These are phyloP conservation scores for Pseudorasbora parva DNA, from an alignment of 2,113 vertebrate species.

Conservation along the genomic window DNA sequence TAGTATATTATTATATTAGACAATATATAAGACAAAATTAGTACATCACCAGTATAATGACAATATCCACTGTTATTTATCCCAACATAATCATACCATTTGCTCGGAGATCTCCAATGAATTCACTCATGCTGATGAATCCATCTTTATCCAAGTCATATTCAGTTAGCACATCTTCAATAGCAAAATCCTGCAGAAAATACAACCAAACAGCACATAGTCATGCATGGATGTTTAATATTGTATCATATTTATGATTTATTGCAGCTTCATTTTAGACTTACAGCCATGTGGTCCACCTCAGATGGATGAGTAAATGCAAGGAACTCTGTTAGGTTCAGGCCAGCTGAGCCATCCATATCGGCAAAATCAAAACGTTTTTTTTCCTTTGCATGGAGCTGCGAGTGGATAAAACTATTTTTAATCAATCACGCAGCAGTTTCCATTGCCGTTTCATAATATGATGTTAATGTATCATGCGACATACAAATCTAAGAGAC, in stretches of 20 bases:
- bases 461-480: background rate
- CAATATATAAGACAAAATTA: too few species aligned
- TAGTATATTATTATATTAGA: too few species aligned
- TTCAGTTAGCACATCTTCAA: slow-evolving; percentile 92
- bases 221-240: background rate
- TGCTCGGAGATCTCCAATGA: slow-evolving; percentile 87
- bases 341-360: slow-evolving; percentile 75
- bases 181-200: slow-evolving; percentile 86
- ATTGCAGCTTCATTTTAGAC: slow-evolving; percentile 44
- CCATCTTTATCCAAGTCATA: slow-evolving; percentile 90
- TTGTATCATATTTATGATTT: background rate
- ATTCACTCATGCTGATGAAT: slow-evolving; percentile 90
- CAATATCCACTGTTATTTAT: background rate
- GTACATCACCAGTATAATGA: background rate
- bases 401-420: slow-evolving; percentile 28
- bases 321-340: slow-evolving; percentile 88
- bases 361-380: slow-evolving; percentile 91
- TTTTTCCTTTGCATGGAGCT: slow-evolving; percentile 94
- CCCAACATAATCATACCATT: slow-evolving; percentile 76
- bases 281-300: slow-evolving; percentile 93
- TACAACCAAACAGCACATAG: background rate
- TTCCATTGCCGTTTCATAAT: background rate
- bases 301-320: slow-evolving; percentile 95
- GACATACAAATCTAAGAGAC: slow-evolving; percentile 87
- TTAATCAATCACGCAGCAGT: background rate